Base-by-base conservation (phyloP, 92 coral and sea anemone species). In the Anthopleura xanthogrammica region DNA sequence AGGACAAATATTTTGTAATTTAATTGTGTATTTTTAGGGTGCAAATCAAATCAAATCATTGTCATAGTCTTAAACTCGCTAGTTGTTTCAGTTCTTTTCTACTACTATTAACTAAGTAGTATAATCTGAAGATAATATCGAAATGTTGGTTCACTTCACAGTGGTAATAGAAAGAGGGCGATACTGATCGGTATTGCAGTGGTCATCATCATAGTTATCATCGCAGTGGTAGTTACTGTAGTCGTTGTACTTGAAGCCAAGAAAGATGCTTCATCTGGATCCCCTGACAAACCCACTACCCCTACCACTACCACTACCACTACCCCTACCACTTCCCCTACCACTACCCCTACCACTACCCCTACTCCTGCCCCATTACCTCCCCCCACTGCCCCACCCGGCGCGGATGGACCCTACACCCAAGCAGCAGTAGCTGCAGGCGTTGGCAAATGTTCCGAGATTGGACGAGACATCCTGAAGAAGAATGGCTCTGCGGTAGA, bases 401-500 rank as follows among this genome's bases (percentile, higher is more conserved):
- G 87, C 40, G 85, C 94, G 29, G 91, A 88, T 70, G 95, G 95
- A 2, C 95, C 98, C 39, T 94, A 89, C 85, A 39, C 50, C 19
- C 72, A 87, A 12, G 97, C 88, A 3, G 95, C 90, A 2, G 93
- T 93, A 7, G 92, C 97, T 0, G 94, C 97, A 2, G 97, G 91
- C 71, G 88, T 90, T 2, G 88, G 83, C 6, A 41, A 76, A 16
- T 93, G 97, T 55, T 90, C 92, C 14, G 93, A 88, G 78, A 86
- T 95, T 16, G 98, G 98, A 11, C 91, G 93, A 54, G 91, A 90
- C 39, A 90, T 95, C 80, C 85, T 95, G 82, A 86, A 89, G 75
- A 85, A 77, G 83, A 85, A 90, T 0, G 98, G 98, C 3, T 90
- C 98, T 22, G 98, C 98, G 17, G 98, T 94, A 7, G 98, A 94